Percentiles rank a stretch among this genome's conserved stretches.
Conservation (phyloP, 2,888 invertebrate species). For the Tyria jacobaeae region DNA sequence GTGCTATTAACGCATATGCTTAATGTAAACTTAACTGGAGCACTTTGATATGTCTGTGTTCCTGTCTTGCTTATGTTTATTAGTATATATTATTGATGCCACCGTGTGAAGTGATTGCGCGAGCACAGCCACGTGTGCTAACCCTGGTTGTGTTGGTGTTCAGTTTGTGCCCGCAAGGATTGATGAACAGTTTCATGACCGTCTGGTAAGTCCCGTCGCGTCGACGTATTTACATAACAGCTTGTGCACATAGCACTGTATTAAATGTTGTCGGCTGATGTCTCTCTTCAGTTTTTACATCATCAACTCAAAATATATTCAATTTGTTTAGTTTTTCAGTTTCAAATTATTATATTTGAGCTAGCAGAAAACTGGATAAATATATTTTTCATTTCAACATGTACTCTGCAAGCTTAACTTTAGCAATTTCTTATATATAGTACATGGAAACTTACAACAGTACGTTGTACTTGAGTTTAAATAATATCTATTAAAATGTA, state of each 20-base stretch:
- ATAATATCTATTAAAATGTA: conserved; percentile 18
- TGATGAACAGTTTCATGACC: conserved; percentile 95
- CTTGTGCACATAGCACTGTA: conserved; percentile 47
- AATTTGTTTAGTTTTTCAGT: neutral
- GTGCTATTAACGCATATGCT: conserved; percentile 9
- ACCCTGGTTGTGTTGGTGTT: conserved; percentile 88
- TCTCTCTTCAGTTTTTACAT: conserved; percentile 27
- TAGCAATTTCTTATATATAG: neutral
- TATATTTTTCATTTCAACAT: conserved; percentile 14
- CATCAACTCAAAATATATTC: neutral
- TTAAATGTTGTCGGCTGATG: conserved; percentile 27
- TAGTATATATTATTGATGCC: conserved; percentile 65
- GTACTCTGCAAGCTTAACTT: conserved; percentile 29
- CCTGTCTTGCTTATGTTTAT: conserved; percentile 23
- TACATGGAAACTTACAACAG: neutral
- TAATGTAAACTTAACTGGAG: conserved; percentile 11
- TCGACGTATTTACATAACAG: conserved; percentile 56
- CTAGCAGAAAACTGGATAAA: conserved; percentile 22
- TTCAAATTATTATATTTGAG: neutral
- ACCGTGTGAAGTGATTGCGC: conserved; percentile 64
- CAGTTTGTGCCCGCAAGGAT: conserved; percentile 94
- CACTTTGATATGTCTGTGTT: conserved; percentile 17
- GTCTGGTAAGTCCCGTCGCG: conserved; percentile 91
- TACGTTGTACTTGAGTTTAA: neutral
- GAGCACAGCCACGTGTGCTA: conserved; percentile 73